phyloP scores from a whole-genome alignment of 2,797 vertebrate genomes.

The Halcyon leucocephala region DNA sequence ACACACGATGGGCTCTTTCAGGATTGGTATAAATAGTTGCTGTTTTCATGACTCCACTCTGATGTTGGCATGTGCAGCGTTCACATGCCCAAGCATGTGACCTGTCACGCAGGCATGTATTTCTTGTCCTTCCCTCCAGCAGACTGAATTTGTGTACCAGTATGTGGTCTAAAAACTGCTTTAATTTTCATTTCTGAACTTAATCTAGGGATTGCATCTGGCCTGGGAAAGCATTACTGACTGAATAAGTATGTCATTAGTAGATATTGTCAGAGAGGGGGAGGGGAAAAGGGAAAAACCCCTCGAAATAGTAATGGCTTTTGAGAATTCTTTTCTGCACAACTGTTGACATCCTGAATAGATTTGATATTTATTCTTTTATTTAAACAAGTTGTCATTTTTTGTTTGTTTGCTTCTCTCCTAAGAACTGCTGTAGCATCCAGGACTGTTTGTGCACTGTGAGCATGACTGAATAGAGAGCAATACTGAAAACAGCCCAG shows the following conservation, averaged over 20 bases:
- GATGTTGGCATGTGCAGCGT: background rate
- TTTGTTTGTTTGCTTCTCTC: background rate
- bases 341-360: background rate
- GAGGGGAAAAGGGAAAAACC: background rate
- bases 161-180: background rate
- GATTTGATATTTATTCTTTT: background rate
- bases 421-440: background rate
- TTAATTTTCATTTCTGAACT: background rate
- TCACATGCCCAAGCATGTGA: background rate
- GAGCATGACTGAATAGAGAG: background rate
- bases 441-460: background rate
- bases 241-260: background rate
- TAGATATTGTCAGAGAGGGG: background rate
- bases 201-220: slow-evolving; percentile 20
- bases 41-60: background rate
- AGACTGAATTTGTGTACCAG: background rate
- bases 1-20: background rate
- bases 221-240: background rate
- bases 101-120: background rate
- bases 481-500: background rate
- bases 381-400: background rate
- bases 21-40: background rate
- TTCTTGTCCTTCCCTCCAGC: background rate
- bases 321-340: background rate
- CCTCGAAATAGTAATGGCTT: background rate